phyloP scores from a whole-genome alignment of 2,797 vertebrate species.

The Bufotes viridis region DNA sequence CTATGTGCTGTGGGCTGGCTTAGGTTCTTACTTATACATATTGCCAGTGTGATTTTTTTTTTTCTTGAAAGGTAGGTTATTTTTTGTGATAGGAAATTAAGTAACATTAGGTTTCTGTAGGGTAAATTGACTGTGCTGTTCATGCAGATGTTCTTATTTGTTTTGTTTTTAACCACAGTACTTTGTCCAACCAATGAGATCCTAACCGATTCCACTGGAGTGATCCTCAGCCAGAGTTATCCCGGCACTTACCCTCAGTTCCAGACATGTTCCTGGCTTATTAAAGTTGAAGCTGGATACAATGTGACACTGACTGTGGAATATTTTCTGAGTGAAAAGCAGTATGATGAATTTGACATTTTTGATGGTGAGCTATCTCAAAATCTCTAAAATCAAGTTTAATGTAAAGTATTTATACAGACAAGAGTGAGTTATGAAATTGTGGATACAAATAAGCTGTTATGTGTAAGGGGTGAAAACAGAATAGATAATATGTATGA shows the following conservation, averaged over 20 bases:
- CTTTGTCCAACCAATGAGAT: conserved; percentile 94
- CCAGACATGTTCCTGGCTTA: conserved; percentile 96
- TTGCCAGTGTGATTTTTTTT: not conserved
- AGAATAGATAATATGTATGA: not conserved
- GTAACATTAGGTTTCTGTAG: not conserved
- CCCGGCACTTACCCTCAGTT: conserved; percentile 91
- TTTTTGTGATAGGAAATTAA: not conserved
- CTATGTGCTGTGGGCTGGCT: not conserved
- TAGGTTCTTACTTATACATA: not conserved
- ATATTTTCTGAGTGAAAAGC: conserved; percentile 95
- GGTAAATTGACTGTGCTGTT: not conserved
- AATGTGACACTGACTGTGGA: conserved; percentile 94
- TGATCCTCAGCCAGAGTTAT: conserved; percentile 95
- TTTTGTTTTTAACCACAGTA: conserved; percentile 75
- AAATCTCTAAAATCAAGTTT: not conserved
- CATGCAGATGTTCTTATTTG: not conserved
- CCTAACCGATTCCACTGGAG: conserved; percentile 87
- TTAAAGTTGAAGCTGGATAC: conserved; percentile 89
- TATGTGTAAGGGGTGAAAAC: not conserved
- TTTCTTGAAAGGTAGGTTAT: not conserved
- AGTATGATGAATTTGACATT: conserved; percentile 96
- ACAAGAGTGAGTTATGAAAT: not conserved
- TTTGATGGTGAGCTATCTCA: conserved; percentile 85
- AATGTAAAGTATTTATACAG: not conserved
- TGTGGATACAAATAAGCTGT: not conserved